Evolutionary conservation across 1,140 invertebrate genomes (phyloP), one percentile per base, ranked within the genome.

Genomic region (Phocides pigmalion): DNA sequence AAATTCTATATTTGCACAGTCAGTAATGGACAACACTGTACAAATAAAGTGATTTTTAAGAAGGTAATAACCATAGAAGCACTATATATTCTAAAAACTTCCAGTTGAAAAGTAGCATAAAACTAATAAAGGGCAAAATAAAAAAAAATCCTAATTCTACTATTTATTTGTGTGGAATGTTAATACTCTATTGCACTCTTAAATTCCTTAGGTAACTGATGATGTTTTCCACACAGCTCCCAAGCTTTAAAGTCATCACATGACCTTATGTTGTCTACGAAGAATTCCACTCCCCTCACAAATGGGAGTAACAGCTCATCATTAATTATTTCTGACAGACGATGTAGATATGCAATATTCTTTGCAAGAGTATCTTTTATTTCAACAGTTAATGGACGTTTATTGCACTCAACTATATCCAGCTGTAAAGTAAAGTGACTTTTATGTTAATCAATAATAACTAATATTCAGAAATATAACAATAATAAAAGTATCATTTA

Each of bases 241-340:
- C 91, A 92, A 44, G 91, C 90, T 67, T 91, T 91, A 42, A 87
- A 91, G 58, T 92, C 89, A 67, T 89, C 89, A 71, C 82, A 85
- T 9, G 85, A 81, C 9, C 90, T 76, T n/a, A 92, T 66, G 66
- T 79, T 86, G 46, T 92, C 81, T 5, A 91, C 62, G 64, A 76
- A 92, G 68, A 78, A 92, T 65, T 90, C 82, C 8, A 92, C 80
- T 51, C 90, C 91, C 69, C 87, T 77, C 3, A 84, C 58, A 72
- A 92, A 92, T 12, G 89, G 91, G 8, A 91, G 53, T 66, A 85
- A 71, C 74, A 92, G 86, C 75, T 91, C 81, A 56, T 92, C 88
- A 70, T 89, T 84, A 9, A 92, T 88, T 19, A 83, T 70, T 79
- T 90, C 88, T 20, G 90, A 91, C 4, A 92, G 78, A 51, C 79